Conservation (phyloP, 2,113 vertebrate genomes). For the Onychostruthus taczanowskii region DNA sequence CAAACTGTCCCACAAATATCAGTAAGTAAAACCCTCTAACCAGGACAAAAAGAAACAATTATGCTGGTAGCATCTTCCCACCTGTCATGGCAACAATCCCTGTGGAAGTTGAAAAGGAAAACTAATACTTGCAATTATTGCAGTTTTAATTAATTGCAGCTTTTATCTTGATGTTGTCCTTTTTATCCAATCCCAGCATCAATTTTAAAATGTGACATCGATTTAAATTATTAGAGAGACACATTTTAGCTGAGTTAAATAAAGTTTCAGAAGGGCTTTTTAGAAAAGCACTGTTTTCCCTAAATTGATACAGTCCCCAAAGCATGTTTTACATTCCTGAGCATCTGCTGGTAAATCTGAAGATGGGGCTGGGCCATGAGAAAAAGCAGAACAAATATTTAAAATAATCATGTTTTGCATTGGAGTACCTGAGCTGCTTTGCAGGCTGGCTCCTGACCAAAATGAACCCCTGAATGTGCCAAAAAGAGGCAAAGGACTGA, state of each 20-base stretch:
- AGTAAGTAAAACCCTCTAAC: not conserved
- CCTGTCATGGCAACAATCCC: not conserved
- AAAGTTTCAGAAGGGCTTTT: not conserved
- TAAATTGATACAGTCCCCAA: not conserved
- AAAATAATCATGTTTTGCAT: not conserved
- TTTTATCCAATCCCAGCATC: not conserved
- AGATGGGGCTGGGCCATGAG: not conserved
- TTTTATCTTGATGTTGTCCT: not conserved
- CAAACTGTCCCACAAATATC: not conserved
- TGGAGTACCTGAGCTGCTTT: not conserved
- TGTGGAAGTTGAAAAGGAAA: not conserved
- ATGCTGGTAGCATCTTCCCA: not conserved
- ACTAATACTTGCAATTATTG: not conserved
- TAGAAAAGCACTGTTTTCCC: not conserved
- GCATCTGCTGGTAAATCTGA: not conserved
- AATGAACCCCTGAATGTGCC: not conserved
- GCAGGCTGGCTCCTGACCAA: not conserved
- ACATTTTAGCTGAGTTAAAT: not conserved
- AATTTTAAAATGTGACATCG: not conserved
- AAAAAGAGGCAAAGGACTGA: not conserved
- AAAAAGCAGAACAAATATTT: not conserved
- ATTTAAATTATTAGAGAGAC: not conserved
- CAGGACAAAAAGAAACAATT: not conserved
- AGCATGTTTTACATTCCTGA: not conserved
- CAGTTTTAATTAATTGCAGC: not conserved